Evolutionary conservation across 2,113 vertebrate genomes (phyloP), one percentile per base, ranked within the genome.

Genomic region (Chionis minor): DNA sequence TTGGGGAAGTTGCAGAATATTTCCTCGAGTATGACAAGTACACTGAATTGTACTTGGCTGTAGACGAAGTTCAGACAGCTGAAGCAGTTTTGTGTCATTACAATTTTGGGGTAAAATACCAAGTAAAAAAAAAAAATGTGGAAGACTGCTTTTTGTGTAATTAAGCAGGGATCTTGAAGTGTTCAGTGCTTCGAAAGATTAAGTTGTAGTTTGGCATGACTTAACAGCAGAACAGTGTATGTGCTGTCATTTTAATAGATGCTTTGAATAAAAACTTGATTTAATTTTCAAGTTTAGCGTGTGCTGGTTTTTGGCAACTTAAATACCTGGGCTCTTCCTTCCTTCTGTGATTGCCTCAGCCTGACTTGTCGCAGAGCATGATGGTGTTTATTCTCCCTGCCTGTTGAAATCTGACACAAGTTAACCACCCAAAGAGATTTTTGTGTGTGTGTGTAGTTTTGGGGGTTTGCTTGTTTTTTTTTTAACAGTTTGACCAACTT

Each of bases 181-280:
- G 90, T 94, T 97, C 79, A 87, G 71, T 96, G 94, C 80, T 97
- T 97, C 80, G 62, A 85, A 95, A 95, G 86, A 92, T 79, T 94
- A 92, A 97, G 67, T 92, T 97, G 97, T 98, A 98, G 96, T 97
- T 95, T 81, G 95, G 86, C 62, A 58, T 96, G 87, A 96, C 26
- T 96, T 97, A 96, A 97, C 94, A 98, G 96, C 94, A 97, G 93
- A 97, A 81, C 58, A 97, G 83, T 89, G 96, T 95, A 97, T 86
- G 92, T 97, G 97, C 96, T 98, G 94, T 97, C 87, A 93, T 97
- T 97, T 93, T 96, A 96, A 97, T 98, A 98, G 92, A 93, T 24
- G 97, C 97, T 98, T 98, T 97, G 83, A 98, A 98, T 98, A 98
- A 98, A 98, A 97, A 58, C 44, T 96, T 97, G 96, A 81, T 97